A percentile compares a stretch with the other conserved stretches of the same genome.
phyloP scores from a whole-genome alignment of 2,888 invertebrate genomes.

The Geotrupes spiniger region DNA sequence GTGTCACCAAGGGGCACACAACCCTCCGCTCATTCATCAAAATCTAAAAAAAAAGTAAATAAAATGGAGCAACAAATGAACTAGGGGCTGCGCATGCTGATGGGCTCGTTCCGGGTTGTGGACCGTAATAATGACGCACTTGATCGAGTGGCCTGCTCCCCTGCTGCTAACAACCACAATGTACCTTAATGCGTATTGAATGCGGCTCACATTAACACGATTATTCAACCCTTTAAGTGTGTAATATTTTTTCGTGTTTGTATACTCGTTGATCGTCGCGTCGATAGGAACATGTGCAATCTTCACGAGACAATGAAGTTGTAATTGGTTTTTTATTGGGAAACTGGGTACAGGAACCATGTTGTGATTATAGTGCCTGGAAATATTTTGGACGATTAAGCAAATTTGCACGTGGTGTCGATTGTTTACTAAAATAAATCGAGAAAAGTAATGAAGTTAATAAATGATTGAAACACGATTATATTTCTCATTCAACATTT shows the following conservation, averaged over 20 bases:
- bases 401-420: too few species aligned
- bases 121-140: conserved; percentile 32
- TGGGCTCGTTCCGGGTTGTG: conserved; percentile 30
- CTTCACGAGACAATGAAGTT: too few species aligned
- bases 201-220: conserved; percentile 16
- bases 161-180: conserved; percentile 25
- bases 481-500: too few species aligned
- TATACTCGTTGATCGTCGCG: background rate
- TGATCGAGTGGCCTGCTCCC: conserved; percentile 31
- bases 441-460: too few species aligned
- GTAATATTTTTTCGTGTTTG: conserved; percentile 13
- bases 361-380: too few species aligned
- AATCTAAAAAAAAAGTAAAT: conserved; percentile 27
- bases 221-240: conserved; percentile 14
- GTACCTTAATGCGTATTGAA: conserved; percentile 22
- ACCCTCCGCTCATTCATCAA: conserved; percentile 14
- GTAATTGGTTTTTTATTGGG: too few species aligned
- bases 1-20: conserved; percentile 30
- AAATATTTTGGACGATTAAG: too few species aligned
- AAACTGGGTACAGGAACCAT: too few species aligned
- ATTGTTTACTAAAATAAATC: too few species aligned
- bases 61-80: conserved; percentile 24
- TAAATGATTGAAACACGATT: too few species aligned
- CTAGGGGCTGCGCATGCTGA: conserved; percentile 25
- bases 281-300: too few species aligned